Percentiles rank a stretch among this genome's conserved stretches.
Conservation (phyloP, 1,140 invertebrate genomes). For the Mizuhopecten yessoensis region DNA sequence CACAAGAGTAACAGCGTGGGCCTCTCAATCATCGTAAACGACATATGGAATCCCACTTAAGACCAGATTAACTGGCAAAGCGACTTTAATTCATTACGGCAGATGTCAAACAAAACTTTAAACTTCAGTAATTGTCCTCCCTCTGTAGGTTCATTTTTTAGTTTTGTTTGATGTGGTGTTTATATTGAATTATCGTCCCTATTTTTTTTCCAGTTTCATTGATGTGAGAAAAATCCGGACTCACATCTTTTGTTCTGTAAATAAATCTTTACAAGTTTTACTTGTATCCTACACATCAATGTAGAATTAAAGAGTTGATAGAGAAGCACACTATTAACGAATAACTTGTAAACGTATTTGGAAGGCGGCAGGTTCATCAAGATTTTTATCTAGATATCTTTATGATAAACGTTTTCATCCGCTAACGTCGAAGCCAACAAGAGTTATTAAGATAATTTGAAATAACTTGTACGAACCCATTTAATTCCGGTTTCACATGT, state of each 20-base stretch:
- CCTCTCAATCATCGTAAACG: not conserved
- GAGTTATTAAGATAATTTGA: no score
- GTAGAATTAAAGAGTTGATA: not conserved
- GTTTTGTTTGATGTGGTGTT: conserved; percentile 23
- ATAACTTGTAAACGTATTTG: no score
- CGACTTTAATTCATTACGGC: not conserved
- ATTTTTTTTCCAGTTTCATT: not conserved
- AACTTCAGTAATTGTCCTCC: not conserved
- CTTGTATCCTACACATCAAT: not conserved
- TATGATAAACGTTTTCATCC: no score
- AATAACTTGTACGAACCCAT: no score
- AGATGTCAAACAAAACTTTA: not conserved
- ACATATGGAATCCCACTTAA: conserved; percentile 32
- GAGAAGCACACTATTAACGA: no score
- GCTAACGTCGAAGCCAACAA: no score
- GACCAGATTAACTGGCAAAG: not conserved
- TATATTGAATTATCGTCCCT: not conserved
- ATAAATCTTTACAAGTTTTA: not conserved
- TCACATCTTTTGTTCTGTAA: not conserved
- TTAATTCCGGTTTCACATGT: no score
- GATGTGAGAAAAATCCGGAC: conserved; percentile 1
- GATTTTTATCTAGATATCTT: no score
- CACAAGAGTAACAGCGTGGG: not conserved
- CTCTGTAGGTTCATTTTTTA: not conserved
- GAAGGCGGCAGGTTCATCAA: no score